Evolutionary conservation across 2,797 vertebrate genomes (phyloP).

Genomic region (Melanotaenia boesemani): DNA sequence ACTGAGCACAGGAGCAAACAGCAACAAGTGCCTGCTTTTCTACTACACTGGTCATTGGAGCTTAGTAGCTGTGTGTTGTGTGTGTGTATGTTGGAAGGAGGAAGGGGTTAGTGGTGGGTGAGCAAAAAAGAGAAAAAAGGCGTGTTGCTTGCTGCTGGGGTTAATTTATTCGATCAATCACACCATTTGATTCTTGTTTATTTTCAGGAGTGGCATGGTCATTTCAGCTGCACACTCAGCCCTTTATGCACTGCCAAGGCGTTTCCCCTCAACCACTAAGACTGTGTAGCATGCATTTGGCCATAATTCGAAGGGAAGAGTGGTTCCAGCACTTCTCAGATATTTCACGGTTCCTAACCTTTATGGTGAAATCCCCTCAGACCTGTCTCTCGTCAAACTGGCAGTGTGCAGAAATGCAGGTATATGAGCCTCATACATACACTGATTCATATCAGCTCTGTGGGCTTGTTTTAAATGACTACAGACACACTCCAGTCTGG

Average conservation of each 20-base stretch:
- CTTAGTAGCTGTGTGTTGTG: conserved; percentile 44
- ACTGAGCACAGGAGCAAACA: conserved; percentile 48
- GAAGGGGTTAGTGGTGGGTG: conserved; percentile 2
- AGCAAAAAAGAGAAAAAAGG: conserved; percentile 11
- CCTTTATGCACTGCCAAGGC: conserved; percentile 76
- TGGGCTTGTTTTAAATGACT: conserved; percentile 56
- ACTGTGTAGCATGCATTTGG: conserved; percentile 50
- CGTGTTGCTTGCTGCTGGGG: conserved; percentile 46
- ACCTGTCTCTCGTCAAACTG: conserved; percentile 78
- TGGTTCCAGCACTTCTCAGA: conserved; percentile 73
- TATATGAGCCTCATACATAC: conserved; percentile 54
- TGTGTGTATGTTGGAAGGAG: conserved; percentile 1
- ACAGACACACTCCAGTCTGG: conserved; percentile 52
- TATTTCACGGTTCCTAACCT: conserved; percentile 76
- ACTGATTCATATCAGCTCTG: conserved; percentile 62
- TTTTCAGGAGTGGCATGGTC: conserved; percentile 79
- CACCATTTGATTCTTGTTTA: conserved; percentile 82
- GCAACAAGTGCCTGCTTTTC: conserved; percentile 67
- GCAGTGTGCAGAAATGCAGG: conserved; percentile 50
- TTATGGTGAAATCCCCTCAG: conserved; percentile 70
- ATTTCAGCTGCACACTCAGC: conserved; percentile 74
- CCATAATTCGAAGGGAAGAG: conserved; percentile 72
- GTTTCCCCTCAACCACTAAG: conserved; percentile 54
- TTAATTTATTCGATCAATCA: conserved; percentile 81
- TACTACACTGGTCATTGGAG: conserved; percentile 37